Evolutionary conservation across 1,140 invertebrate genomes (phyloP), one percentile per base, ranked within the genome.

Genomic region (Nasonia longicornis): DNA sequence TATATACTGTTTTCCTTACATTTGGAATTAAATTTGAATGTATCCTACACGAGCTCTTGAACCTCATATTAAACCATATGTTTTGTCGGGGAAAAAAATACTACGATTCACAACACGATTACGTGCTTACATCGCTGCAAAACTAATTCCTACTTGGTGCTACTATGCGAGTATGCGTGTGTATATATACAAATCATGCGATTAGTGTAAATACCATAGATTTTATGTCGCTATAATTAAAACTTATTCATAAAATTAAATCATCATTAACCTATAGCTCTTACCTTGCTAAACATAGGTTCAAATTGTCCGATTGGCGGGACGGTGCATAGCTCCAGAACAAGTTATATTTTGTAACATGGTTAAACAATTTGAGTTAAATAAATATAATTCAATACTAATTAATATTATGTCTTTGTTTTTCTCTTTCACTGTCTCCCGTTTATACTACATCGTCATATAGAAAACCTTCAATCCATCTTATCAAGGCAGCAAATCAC

Each of bases 401-500:
- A 77, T 81, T n/a, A 52, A 58, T 63, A 58, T 58, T 69, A 48
- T 29, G 14, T 79, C 6, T 71, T 79, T 67, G 6, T 7, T 67
- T 67, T 29, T n/a, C 22, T 67, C 0, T n/a, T 58, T 11, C 64
- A 12, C 26, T 7, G 6, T 58, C 6, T 58, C 20, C 16, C n/a
- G 3, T 14, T 52, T 26, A 31, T 67, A 58, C 16, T 2, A 1
- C 7, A 26, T 26, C 26, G 22, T 29, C 10, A 7, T 26, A 70
- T 26, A 26, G 26, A n/a, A 42, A 63, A 42, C 16, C 48, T 74
- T 7, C 71, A 79, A 76, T 66, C 38, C 26, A 85, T 12, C 85
- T 91, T 91, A 64, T 90, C 91, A 64, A 88, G 82, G 31, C 89
- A 92, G 74, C 92, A 92, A 11, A 92, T 85, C 8, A 85, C 85